phyloP scores from a whole-genome alignment of 2,113 vertebrate genomes.

The Tragelaphus buxtoni region DNA sequence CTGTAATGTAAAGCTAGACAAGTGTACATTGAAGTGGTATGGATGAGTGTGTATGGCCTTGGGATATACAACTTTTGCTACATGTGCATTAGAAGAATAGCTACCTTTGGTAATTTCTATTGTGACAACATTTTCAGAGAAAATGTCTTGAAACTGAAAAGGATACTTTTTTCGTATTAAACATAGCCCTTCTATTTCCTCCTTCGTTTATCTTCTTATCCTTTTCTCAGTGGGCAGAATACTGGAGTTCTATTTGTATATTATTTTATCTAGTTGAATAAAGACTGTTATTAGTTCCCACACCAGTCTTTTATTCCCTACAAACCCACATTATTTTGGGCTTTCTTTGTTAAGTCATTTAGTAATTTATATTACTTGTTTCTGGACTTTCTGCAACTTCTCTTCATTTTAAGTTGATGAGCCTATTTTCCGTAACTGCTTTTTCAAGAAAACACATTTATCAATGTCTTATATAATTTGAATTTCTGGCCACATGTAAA shows the following conservation, averaged over 20 bases:
- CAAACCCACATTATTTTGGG: neutral
- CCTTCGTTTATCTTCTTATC: neutral
- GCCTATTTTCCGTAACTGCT: constrained; percentile 41
- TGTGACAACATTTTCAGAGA: neutral
- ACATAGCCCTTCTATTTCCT: neutral
- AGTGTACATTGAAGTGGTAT: no score
- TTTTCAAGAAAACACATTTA: constrained; percentile 47
- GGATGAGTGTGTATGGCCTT: neutral
- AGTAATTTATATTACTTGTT: constrained; percentile 2
- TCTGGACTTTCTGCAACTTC: constrained; percentile 14
- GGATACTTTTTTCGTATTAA: neutral
- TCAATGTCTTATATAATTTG: constrained; percentile 35
- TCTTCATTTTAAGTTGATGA: constrained; percentile 39
- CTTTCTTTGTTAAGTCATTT: constrained; percentile 26
- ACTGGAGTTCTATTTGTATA: neutral
- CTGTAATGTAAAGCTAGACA: neutral
- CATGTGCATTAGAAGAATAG: neutral
- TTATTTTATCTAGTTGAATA: neutral
- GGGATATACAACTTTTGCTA: neutral
- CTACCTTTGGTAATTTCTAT: neutral
- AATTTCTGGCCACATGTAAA: constrained; percentile 42
- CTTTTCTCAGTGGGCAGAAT: neutral
- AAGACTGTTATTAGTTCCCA: neutral
- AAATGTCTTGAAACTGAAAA: neutral
- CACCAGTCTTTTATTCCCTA: neutral